Evolutionary conservation across 2,888 invertebrate genomes (phyloP), one percentile per base, ranked within the genome.

Genomic region (Ommatoiulus sabulosus): DNA sequence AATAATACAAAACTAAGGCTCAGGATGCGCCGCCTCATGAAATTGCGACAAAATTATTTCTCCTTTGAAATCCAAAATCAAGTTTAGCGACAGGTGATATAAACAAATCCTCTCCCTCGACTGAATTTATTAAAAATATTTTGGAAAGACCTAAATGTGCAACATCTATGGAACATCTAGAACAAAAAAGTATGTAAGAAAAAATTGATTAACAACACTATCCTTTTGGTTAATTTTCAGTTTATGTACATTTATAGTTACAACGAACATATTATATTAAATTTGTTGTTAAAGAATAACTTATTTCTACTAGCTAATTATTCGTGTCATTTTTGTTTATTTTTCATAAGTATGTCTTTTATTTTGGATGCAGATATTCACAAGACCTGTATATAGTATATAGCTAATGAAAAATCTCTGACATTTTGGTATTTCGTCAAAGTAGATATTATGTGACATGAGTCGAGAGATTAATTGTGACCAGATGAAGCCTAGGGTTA

Each of bases 171-270:
- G 35, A 35, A 35, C 35, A 48, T 48, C 10, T 8, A 12, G 12
- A 7, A 7, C 48, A 48, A 48, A 72, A 48, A 48, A 72, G 1
- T 12, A 43, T 12, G 35, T 10, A 5, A 6, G 7, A n/a, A 57
- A 57, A n/a, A 15, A 72, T 7, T 72, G 10, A n/a, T 80, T 80
- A 35, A 12, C 0, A 12, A 15, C 7, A 35, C 24, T 24, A 80
- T 43, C 35, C 15, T 12, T 24, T 43, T 80, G 80, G 80, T 80
- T 80, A 80, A 80, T 80, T 80, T n/a, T 35, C 80, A 43, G 15
- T 80, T 52, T 80, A 80, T 80, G 80, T 80, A 80, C 80, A 80
- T 7, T 80, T 80, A 15, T 80, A 80, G 80, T 80, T 80, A 24
- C 35, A 80, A 35, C 80, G 35, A 80, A 80, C 35, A 15, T 43